Base-by-base conservation (phyloP, 2,113 vertebrate genomes). In the Serilophus lunatus region DNA sequence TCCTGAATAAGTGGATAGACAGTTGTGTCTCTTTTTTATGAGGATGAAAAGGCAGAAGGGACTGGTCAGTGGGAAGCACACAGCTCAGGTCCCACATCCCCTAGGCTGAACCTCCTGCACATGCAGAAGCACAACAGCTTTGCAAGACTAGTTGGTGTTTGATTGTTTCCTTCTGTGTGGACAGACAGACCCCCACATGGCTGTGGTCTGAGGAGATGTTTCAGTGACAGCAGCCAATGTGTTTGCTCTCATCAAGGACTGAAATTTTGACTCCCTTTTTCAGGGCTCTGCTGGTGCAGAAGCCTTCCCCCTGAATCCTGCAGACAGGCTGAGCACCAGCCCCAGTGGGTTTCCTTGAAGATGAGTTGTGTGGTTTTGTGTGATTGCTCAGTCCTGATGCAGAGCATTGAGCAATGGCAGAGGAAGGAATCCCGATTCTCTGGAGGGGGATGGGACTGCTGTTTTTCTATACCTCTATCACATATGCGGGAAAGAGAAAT, bases 101-200 rank as follows among this genome's bases (percentile, higher is more conserved):
- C 49, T 15, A 28, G 18, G 29, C 47, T 78, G 69, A 1, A 3
- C 33, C 10, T 59, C 23, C 54, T 74, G 44, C 33, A 2, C 2
- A 0, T 1, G 5, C 29, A 49, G 47, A 31, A 54, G 15, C 14
- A 14, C 1, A 3, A 1, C 8, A 26, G 40, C 24, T 76, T 69
- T 70, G n/a, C 19, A 12, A 25, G 18, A 2, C 36, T 10, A 28
- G 5, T 10, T 54, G 19, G 5, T n/a, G 45, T 13, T 25, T 4
- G 2, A 8, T n/a, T 53, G 19, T 40, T 24, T 16, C 60, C 31
- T 12, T 10, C 53, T 28, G 7, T 3, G 16, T 16, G 61, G 44
- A 36, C 76, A 68, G 35, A 9, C 29, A 59, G 76, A 50, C 29
- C 44, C 14, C 13, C 1, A 33, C 11, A 1, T 9, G 49, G 7